These are phyloP conservation scores for Ianthella basta DNA, from an alignment of 37 sponge, comb jelly and placozoan genomes.

Conservation along the genomic window DNA sequence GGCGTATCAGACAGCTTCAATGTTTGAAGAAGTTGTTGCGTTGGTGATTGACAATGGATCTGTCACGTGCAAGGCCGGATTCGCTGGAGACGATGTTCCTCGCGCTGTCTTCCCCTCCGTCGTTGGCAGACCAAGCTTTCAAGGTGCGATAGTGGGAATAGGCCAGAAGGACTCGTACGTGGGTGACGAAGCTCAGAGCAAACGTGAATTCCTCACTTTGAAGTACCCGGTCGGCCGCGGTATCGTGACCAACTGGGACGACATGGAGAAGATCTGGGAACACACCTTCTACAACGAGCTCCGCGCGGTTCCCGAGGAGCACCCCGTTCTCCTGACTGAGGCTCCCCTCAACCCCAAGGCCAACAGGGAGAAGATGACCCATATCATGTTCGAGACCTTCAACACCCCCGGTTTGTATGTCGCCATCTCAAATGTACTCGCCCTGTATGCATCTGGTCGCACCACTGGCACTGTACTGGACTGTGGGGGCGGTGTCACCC, in stretches of 20 bases:
- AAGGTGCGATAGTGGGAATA: constrained; percentile 97
- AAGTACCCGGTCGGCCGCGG: constrained; percentile 81
- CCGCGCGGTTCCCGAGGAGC: constrained; percentile 72
- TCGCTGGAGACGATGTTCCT: constrained; percentile 91
- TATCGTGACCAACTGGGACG: constrained; percentile 72
- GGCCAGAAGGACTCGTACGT: constrained; percentile 93
- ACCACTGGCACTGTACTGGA: constrained; percentile 59
- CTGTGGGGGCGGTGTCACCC: constrained; percentile 46
- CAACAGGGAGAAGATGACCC: constrained; percentile 78
- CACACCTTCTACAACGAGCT: constrained; percentile 80
- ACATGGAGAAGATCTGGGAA: constrained; percentile 78
- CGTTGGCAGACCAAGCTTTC: constrained; percentile 84
- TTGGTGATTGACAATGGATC: constrained; percentile 59
- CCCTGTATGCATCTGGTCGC: constrained; percentile 42
- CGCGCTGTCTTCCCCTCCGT: constrained; percentile 80
- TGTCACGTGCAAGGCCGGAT: constrained; percentile 77
- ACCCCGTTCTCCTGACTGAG: constrained; percentile 74
- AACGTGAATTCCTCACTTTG: constrained; percentile 89
- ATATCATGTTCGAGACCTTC: constrained; percentile 67
- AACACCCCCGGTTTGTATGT: constrained; percentile 42
- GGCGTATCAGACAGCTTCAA: not conserved
- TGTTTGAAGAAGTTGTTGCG: constrained; percentile 42
- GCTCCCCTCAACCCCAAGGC: constrained; percentile 77
- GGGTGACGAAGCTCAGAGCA: constrained; percentile 88
- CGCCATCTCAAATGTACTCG: constrained; percentile 35